Evolutionary conservation across 2,797 vertebrate species (phyloP).

Genomic region (Neomorphus geoffroyi): DNA sequence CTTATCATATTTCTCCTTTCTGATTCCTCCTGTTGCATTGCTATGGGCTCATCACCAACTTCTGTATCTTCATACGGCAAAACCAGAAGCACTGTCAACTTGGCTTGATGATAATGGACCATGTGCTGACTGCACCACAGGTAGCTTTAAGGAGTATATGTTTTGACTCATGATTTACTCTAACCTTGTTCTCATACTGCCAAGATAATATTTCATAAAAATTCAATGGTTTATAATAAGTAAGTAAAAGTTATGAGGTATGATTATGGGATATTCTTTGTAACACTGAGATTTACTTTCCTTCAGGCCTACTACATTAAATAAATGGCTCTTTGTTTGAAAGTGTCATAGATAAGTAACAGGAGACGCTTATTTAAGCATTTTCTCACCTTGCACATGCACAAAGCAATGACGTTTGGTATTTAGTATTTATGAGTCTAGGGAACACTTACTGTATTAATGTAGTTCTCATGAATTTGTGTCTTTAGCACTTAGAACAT

Average conservation of each 20-base stretch:
- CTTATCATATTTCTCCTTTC: fast-evolving
- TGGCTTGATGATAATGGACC: neutral
- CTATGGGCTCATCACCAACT: neutral
- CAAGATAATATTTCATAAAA: conserved; percentile 19
- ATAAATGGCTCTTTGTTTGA: conserved; percentile 11
- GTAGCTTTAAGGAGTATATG: neutral
- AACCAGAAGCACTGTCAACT: neutral
- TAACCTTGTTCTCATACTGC: neutral
- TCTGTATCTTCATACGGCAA: neutral
- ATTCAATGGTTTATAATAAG: neutral
- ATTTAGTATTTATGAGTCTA: conserved; percentile 47
- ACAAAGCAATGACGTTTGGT: neutral
- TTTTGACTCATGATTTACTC: neutral
- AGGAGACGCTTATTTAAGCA: neutral
- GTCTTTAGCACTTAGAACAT: neutral
- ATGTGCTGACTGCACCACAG: neutral
- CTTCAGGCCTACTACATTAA: neutral
- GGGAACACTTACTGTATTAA: conserved; percentile 12
- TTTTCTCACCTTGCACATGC: neutral
- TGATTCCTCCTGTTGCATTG: neutral
- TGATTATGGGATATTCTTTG: neutral
- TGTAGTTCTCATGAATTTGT: neutral
- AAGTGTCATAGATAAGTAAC: conserved; percentile 17
- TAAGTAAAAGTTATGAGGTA: conserved; percentile 3
- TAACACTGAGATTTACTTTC: conserved; percentile 5